A percentile compares a stretch with the other conserved stretches of the same genome.
These are phyloP conservation scores for Chloebia gouldiae DNA, from an alignment of 2,113 vertebrate species.

Conservation along the genomic window DNA sequence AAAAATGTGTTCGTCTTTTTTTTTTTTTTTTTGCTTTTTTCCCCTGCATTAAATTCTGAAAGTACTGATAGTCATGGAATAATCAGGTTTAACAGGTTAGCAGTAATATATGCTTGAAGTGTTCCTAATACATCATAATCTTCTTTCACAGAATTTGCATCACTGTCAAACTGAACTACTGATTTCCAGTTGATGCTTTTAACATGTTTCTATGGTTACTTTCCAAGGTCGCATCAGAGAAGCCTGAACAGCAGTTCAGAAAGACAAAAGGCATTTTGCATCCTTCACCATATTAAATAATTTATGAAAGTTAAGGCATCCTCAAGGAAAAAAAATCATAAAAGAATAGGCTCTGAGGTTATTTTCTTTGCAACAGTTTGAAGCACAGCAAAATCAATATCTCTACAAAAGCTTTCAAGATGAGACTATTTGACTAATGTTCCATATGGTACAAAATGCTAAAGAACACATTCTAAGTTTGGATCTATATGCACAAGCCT, in stretches of 20 bases:
- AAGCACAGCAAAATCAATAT: constrained; percentile 49
- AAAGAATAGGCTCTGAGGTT: constrained; percentile 33
- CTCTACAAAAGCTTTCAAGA: constrained; percentile 27
- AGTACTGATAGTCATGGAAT: not conserved
- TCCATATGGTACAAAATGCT: constrained; percentile 8
- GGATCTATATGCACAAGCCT: not conserved
- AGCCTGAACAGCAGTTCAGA: constrained; percentile 39
- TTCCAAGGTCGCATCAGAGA: constrained; percentile 71
- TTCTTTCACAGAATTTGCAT: constrained; percentile 60
- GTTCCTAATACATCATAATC: constrained; percentile 56
- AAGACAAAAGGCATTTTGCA: constrained; percentile 71
- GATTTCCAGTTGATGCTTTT: constrained; percentile 54
- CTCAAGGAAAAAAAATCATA: not conserved
- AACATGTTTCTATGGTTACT: constrained; percentile 84
- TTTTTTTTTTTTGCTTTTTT: not conserved
- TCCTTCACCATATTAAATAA: constrained; percentile 57
- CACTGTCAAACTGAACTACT: constrained; percentile 61
- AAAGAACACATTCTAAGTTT: not conserved
- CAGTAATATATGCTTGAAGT: constrained; percentile 33
- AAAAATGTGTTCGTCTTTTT: not conserved
- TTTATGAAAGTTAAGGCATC: constrained; percentile 64
- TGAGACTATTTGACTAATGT: constrained; percentile 36
- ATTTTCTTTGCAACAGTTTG: constrained; percentile 45
- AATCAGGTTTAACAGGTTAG: constrained; percentile 60
- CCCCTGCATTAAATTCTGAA: constrained; percentile 9